Evolutionary conservation across 2,797 vertebrate genomes (phyloP).

Genomic region (Oryzias sinensis): DNA sequence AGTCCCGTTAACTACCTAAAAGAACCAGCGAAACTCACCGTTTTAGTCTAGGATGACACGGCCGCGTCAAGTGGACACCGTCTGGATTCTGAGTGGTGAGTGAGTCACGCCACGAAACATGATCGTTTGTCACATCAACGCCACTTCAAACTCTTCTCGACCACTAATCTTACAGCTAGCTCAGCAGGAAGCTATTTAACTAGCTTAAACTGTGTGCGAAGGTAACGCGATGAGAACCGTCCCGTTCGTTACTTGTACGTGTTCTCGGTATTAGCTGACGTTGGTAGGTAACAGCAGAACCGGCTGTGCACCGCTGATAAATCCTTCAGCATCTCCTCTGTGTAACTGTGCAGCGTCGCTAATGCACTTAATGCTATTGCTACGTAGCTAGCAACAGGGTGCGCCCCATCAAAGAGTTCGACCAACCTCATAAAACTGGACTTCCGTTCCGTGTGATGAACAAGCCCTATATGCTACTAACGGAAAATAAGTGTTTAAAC

Average conservation of each 20-base stretch:
- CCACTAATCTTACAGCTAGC: conserved; percentile 63
- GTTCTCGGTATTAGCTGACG: not conserved
- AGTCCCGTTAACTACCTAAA: not conserved
- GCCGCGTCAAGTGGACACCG: conserved; percentile 1
- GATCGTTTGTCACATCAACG: conserved; percentile 31
- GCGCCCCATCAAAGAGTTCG: conserved; percentile 27
- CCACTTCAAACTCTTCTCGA: conserved; percentile 52
- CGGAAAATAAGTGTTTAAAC: not conserved
- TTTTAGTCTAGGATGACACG: not conserved
- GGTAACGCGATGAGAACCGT: not conserved
- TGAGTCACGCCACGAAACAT: conserved; percentile 15
- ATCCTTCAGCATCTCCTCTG: conserved; percentile 29
- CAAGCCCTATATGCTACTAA: not conserved
- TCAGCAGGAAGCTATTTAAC: conserved; percentile 52
- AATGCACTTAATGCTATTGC: conserved; percentile 23
- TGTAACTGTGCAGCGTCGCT: conserved; percentile 12
- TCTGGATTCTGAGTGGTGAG: not conserved
- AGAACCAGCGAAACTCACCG: not conserved
- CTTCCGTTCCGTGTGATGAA: conserved; percentile 29
- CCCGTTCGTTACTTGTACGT: not conserved
- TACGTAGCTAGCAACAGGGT: conserved; percentile 50
- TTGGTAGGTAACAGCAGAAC: no score
- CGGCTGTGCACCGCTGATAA: conserved; percentile 8
- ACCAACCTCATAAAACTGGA: not conserved
- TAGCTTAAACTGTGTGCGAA: conserved; percentile 32